Conservation (phyloP, 2,797 vertebrate species). For the Eupleurogrammus muticus region DNA sequence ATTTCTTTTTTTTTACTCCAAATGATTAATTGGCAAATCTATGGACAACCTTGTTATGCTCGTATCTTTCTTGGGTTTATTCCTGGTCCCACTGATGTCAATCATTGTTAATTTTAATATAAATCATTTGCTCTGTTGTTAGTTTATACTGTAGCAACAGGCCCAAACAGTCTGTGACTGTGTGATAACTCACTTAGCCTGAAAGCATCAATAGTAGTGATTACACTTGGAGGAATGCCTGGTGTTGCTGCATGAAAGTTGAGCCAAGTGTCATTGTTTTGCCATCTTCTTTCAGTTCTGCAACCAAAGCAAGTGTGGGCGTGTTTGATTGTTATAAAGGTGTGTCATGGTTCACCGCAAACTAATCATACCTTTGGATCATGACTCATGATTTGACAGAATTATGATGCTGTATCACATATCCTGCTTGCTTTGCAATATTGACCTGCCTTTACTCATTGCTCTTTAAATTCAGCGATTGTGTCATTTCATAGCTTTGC, state of each 20-base stretch:
- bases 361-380: no score
- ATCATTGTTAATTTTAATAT: neutral
- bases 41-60: no score
- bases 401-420: no score
- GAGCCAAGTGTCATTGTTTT: neutral
- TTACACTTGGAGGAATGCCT: neutral
- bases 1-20: no score
- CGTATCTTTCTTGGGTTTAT: neutral
- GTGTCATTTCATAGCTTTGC: neutral
- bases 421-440: conserved; percentile 10
- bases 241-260: neutral
- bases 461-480: conserved; percentile 9
- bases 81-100: neutral
- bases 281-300: neutral
- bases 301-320: conserved; percentile 2
- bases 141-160: neutral
- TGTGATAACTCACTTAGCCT: conserved; percentile 19
- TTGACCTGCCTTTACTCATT: neutral
- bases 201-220: neutral
- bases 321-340: no score
- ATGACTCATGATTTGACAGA: no score
- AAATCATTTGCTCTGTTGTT: neutral
- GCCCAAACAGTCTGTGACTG: conserved; percentile 21
- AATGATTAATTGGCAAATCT: no score
- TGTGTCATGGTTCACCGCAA: no score